A percentile compares a stretch with the other conserved stretches of the same genome.
phyloP scores from a whole-genome alignment of 2,113 vertebrate species.

The Australoheros scitulus region DNA sequence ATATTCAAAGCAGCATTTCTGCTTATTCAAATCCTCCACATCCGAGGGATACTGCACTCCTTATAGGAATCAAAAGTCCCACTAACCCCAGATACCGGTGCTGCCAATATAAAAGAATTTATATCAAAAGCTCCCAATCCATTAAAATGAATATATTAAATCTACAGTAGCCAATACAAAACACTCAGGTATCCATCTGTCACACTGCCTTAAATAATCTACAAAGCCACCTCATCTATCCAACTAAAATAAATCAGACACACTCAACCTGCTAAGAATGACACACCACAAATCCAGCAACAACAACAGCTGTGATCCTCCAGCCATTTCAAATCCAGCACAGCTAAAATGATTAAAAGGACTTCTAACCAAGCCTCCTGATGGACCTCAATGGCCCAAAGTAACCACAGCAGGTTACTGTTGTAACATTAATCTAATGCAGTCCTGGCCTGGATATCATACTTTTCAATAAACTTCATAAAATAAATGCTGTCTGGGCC shows the following conservation, averaged over 20 bases:
- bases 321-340: background rate
- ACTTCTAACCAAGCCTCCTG: background rate
- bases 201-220: constrained; percentile 12
- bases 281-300: constrained; percentile 14
- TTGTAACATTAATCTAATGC: constrained; percentile 13
- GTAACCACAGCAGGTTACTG: background rate
- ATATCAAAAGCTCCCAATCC: background rate
- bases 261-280: background rate
- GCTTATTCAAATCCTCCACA: background rate
- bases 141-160: background rate
- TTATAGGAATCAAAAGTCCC: background rate
- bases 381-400: background rate
- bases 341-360: background rate
- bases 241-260: constrained; percentile 21
- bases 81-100: background rate
- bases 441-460: background rate
- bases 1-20: background rate
- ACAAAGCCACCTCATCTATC: constrained; percentile 8
- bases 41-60: background rate
- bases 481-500: constrained; percentile 1
- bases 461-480: constrained; percentile 1
- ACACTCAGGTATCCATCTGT: constrained; percentile 10
- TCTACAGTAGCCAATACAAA: background rate
- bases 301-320: constrained; percentile 5
- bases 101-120: background rate